phyloP scores from a whole-genome alignment of 1,140 invertebrate genomes.

The Oreohelix idahoensis region DNA sequence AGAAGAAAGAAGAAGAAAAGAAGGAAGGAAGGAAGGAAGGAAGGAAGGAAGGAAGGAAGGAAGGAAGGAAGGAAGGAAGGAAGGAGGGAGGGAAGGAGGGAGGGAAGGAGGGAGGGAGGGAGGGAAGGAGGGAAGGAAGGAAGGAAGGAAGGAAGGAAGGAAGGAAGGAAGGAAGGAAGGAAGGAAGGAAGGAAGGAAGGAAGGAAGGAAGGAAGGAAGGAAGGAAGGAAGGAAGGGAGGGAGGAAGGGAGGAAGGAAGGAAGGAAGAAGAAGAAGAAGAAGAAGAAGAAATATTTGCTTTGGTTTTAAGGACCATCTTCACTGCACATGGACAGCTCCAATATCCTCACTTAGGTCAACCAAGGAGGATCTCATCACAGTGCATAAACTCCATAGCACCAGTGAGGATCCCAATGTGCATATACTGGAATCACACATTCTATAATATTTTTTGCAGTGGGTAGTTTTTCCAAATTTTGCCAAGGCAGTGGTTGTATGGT shows the following conservation, averaged over 20 bases:
- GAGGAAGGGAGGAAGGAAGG: slow-evolving; percentile 43
- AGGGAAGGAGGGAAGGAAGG: slow-evolving; percentile 36
- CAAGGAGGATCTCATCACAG: too few species aligned
- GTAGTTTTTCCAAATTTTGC: too few species aligned
- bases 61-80: slow-evolving; percentile 44
- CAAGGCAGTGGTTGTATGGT: too few species aligned
- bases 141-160: slow-evolving; percentile 34
- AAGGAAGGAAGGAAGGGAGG: slow-evolving; percentile 43
- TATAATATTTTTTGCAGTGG: too few species aligned
- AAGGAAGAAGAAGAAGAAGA: slow-evolving; percentile 36
- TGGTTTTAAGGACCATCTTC: too few species aligned
- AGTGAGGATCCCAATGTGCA: too few species aligned
- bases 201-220: slow-evolving; percentile 42
- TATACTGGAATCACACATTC: too few species aligned
- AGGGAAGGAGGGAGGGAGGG: slow-evolving; percentile 41
- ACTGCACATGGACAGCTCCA: too few species aligned
- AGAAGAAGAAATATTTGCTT: too few species aligned
- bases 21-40: slow-evolving; percentile 37
- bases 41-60: slow-evolving; percentile 34
- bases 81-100: slow-evolving; percentile 41
- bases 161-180: slow-evolving; percentile 41
- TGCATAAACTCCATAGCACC: too few species aligned
- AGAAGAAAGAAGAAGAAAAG: slow-evolving; percentile 29
- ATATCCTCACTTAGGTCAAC: too few species aligned
- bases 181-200: slow-evolving; percentile 33